Percentiles rank a stretch among this genome's conserved stretches.
phyloP scores from a whole-genome alignment of 2,797 vertebrate genomes.

The Anguilla anguilla region DNA sequence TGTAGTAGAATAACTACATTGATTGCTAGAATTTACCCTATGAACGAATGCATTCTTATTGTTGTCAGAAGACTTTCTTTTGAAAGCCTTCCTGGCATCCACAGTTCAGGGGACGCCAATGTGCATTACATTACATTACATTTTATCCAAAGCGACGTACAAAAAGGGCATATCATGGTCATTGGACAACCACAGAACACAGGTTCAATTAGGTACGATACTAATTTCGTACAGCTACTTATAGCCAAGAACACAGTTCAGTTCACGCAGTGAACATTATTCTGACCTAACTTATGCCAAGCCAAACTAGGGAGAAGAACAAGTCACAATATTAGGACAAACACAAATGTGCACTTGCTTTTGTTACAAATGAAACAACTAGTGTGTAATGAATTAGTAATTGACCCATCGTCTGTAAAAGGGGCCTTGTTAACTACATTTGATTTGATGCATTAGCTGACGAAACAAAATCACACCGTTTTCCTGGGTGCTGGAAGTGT shows the following conservation, averaged over 20 bases:
- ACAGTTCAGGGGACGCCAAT: not conserved
- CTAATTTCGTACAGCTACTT: too few species aligned
- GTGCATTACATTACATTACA: not conserved
- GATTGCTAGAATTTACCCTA: not conserved
- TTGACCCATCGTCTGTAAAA: not conserved
- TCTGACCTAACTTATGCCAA: too few species aligned
- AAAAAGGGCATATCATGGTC: too few species aligned
- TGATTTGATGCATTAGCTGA: not conserved
- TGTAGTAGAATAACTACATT: not conserved
- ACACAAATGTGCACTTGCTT: not conserved
- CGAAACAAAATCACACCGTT: not conserved
- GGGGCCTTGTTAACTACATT: not conserved
- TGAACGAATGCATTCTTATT: not conserved
- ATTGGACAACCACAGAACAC: too few species aligned
- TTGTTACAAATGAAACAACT: not conserved
- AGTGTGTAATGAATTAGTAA: not conserved
- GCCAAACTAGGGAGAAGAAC: too few species aligned
- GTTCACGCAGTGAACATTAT: too few species aligned
- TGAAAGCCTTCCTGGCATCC: not conserved
- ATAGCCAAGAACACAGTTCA: too few species aligned
- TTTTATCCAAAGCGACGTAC: too few species aligned
- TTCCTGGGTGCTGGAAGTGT: not conserved
- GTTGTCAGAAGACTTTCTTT: not conserved
- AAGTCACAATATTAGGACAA: too few species aligned
- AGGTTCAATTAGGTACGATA: too few species aligned